A percentile compares a stretch with the other conserved stretches of the same genome.
Conservation (phyloP, 1,140 invertebrate species). For the Drosophila miranda region DNA sequence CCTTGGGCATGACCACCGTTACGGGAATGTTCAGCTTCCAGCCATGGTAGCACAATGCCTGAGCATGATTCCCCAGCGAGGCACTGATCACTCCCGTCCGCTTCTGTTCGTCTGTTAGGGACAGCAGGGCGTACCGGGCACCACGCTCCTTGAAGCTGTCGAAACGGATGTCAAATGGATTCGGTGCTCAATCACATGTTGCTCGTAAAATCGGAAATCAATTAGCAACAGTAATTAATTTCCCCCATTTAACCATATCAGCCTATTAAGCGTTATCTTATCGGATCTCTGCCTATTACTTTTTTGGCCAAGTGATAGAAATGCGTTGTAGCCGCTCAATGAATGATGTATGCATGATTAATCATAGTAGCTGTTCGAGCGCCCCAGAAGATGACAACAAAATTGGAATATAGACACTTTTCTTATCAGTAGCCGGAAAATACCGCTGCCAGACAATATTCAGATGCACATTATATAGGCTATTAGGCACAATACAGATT, state of each 20-base stretch:
- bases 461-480: too few species aligned
- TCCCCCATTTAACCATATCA: slow-evolving; percentile 27
- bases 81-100: slow-evolving; percentile 93
- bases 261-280: slow-evolving; percentile 40
- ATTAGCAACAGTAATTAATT: slow-evolving; percentile 60
- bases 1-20: slow-evolving; percentile 96
- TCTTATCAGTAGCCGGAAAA: slow-evolving; percentile 26
- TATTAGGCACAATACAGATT: background rate
- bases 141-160: slow-evolving; percentile 96
- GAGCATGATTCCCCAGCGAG: slow-evolving; percentile 95
- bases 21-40: slow-evolving; percentile 90
- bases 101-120: slow-evolving; percentile 89
- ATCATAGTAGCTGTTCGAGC: background rate
- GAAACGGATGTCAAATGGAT: background rate
- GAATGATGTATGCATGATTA: background rate
- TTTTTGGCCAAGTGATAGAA: slow-evolving; percentile 15
- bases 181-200: slow-evolving; percentile 20
- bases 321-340: background rate
- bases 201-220: slow-evolving; percentile 29
- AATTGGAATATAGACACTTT: background rate
- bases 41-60: slow-evolving; percentile 94
- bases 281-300: slow-evolving; percentile 26
- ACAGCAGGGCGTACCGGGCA: slow-evolving; percentile 91
- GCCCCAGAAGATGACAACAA: too few species aligned
- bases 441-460: slow-evolving; percentile 25